Evolutionary conservation across 2,888 invertebrate genomes (phyloP).

Genomic region (Teinopalpus imperialis): DNA sequence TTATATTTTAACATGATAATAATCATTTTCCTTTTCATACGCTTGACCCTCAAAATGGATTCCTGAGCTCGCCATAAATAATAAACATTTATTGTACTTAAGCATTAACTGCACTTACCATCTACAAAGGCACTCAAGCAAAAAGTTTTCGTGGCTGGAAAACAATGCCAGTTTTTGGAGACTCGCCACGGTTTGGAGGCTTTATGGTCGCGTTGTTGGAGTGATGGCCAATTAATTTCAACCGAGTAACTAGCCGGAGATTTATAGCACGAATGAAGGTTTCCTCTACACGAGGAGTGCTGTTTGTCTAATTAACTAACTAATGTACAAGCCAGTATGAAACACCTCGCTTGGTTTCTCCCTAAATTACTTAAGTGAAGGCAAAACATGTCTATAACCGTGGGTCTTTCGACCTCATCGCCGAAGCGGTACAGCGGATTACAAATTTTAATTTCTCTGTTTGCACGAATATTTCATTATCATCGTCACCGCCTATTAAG

Average conservation of each 20-base stretch:
- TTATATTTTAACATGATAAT: too few species aligned
- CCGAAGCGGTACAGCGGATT: too few species aligned
- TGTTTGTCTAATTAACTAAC: constrained; percentile 45
- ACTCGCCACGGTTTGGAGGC: constrained; percentile 57
- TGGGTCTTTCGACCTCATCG: too few species aligned
- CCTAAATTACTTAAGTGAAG: too few species aligned
- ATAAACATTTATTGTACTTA: too few species aligned
- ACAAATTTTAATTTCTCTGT: too few species aligned
- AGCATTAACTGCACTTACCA: constrained; percentile 3
- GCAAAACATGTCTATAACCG: too few species aligned
- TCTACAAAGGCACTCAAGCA: constrained; percentile 17
- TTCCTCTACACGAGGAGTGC: constrained; percentile 30
- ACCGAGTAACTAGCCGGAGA: constrained; percentile 52
- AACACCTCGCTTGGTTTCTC: too few species aligned
- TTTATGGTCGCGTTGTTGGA: constrained; percentile 50
- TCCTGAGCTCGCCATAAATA: constrained; percentile 6
- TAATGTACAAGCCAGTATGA: too few species aligned
- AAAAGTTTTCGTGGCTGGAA: constrained; percentile 28
- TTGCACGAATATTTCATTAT: too few species aligned
- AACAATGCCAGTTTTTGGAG: constrained; percentile 42
- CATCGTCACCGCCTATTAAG: too few species aligned
- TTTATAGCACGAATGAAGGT: constrained; percentile 43
- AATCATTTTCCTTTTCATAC: too few species aligned
- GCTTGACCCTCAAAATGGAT: not conserved
- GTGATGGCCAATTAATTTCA: constrained; percentile 60